phyloP scores from a whole-genome alignment of 2,113 vertebrate genomes.

The Pterocles burchelli region DNA sequence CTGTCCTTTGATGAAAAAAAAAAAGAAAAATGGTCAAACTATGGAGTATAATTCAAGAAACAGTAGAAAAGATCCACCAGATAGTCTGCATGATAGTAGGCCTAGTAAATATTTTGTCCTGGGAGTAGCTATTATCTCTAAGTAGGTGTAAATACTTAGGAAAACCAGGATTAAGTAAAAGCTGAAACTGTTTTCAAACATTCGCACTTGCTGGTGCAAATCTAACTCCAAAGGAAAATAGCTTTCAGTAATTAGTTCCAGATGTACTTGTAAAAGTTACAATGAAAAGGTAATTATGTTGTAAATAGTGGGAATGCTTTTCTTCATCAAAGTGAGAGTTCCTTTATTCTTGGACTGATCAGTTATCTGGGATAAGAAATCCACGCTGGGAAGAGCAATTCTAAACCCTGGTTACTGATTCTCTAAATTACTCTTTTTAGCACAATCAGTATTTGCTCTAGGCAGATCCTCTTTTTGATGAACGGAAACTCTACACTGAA shows the following conservation, averaged over 20 bases:
- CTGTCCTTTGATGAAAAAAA: conserved; percentile 46
- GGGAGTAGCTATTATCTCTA: neutral
- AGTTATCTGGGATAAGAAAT: conserved; percentile 58
- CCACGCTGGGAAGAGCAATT: conserved; percentile 24
- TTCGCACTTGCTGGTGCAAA: conserved; percentile 42
- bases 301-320: conserved; percentile 53
- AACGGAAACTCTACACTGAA: conserved; percentile 80
- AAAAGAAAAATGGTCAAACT: conserved; percentile 65
- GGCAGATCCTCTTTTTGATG: conserved; percentile 72
- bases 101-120: neutral
- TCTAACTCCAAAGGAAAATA: conserved; percentile 26
- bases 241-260: conserved; percentile 49
- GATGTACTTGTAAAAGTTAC: conserved; percentile 53
- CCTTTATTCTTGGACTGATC: conserved; percentile 42
- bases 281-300: conserved; percentile 52
- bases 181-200: conserved; percentile 13
- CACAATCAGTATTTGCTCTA: conserved; percentile 81
- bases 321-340: conserved; percentile 55
- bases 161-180: neutral
- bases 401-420: conserved; percentile 58
- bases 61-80: conserved; percentile 68
- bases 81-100: neutral
- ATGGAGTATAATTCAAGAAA: conserved; percentile 57
- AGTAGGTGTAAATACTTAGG: neutral
- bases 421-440: conserved; percentile 71